Percentiles rank a stretch among this genome's conserved stretches.
Conservation (phyloP, 92 coral and sea anemone species). For the Actinostola sp. region DNA sequence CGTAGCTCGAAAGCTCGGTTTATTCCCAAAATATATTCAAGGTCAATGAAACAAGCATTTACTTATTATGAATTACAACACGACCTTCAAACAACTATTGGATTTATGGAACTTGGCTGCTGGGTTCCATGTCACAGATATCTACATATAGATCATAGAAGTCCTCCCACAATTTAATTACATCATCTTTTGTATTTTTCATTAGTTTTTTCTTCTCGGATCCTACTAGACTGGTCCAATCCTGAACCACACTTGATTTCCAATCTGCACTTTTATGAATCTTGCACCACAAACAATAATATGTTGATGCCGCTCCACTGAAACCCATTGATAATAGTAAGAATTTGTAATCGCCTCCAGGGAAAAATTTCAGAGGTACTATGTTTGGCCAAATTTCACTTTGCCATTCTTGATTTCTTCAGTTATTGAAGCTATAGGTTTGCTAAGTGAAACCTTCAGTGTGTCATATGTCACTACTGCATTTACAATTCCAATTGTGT, state of each 20-base stretch:
- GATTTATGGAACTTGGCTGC: no score
- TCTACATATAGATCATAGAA: slow-evolving; percentile 7
- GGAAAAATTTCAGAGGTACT: neutral
- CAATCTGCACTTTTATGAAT: slow-evolving; percentile 54
- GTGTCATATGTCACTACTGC: slow-evolving; percentile 60
- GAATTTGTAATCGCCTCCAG: neutral
- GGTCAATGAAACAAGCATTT: no score
- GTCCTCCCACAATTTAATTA: slow-evolving; percentile 36
- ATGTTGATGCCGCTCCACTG: slow-evolving; percentile 49
- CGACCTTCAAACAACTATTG: no score
- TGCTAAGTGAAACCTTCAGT: slow-evolving; percentile 15
- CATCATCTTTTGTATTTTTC: slow-evolving; percentile 37
- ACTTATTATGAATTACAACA: no score
- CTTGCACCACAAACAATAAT: slow-evolving; percentile 51
- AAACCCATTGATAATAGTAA: neutral
- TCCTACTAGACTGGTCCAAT: slow-evolving; percentile 52
- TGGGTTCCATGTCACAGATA: no score
- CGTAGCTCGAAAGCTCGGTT: no score
- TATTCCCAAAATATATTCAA: no score
- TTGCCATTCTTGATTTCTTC: neutral
- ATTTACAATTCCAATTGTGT: slow-evolving; percentile 47
- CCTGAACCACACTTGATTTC: slow-evolving; percentile 23
- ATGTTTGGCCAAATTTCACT: neutral
- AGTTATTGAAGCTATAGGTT: neutral
- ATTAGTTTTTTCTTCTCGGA: slow-evolving; percentile 47